Evolutionary conservation across 23 tunicate genomes (phyloP), one percentile per base, ranked within the genome.

Genomic region (Trididemnum clinides): DNA sequence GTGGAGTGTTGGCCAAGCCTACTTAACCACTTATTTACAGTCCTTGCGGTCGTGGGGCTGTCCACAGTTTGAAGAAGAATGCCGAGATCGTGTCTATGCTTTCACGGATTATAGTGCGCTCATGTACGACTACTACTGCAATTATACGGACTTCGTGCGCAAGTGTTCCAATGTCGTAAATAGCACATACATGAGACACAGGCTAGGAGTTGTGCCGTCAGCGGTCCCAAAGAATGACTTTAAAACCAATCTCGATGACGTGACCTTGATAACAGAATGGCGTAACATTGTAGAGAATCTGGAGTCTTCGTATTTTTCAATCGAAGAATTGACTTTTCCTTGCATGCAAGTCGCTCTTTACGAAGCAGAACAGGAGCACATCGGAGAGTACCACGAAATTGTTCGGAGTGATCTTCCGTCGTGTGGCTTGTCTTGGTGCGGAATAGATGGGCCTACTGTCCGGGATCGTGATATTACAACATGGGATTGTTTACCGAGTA

Each of bases 311-410:
- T 2, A 7, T 2, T 30, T 73, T 10, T 7, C 54, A 4, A 2
- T 73, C 10, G 80, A 73, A 19, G 27, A 73, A 20, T 5, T 73
- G 5, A 12, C 5, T 12, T 3, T 30, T 6, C 97, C 97, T 1
- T 92, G 97, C 34, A 44, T 92, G 12, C 97, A 92, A 83, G 86
- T 92, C 0, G 97, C 97, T 1, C 27, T 87, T 39, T 92, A 71
- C 51, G 91, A 87, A 10, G 50, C 88, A 26, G 77, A 77, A 51
- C 82, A 63, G 28, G 85, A 85, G 1, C 72, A 86, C 33, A 34
- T 87, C 0, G 88, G 88, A 1, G 88, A 90, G 20, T 92, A 39
- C 64, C 91, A 82, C 36, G 97, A 92, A 82, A 63, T 92, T 5
- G 59, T 87, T 0, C 76, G 74, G 31, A 38, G 39, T 7, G 66